A percentile compares a stretch with the other conserved stretches of the same genome.
These are phyloP conservation scores for Pyrrhosoma nymphula DNA, from an alignment of 2,888 invertebrate species.

Conservation along the genomic window DNA sequence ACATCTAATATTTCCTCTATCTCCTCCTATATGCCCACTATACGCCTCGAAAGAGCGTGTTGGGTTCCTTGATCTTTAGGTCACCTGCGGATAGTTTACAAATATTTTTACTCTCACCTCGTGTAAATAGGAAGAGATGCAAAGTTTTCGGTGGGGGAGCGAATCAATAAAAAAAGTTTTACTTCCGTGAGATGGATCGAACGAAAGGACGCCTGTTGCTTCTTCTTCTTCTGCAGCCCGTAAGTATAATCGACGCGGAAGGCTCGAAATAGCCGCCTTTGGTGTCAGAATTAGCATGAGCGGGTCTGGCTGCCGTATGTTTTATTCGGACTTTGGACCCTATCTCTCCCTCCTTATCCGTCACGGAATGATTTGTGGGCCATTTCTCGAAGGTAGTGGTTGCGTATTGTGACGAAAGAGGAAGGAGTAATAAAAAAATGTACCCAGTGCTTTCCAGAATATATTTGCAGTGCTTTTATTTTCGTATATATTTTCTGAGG, in stretches of 20 bases:
- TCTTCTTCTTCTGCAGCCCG: neutral
- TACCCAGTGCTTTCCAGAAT: neutral
- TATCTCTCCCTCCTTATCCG: neutral
- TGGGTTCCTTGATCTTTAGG: neutral
- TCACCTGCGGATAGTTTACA: neutral
- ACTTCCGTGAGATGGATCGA: neutral
- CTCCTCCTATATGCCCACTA: too few relatives aligned
- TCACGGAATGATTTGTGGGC: neutral
- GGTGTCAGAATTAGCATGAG: constrained; percentile 19
- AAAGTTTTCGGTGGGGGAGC: neutral
- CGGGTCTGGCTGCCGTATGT: neutral
- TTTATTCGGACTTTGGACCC: neutral
- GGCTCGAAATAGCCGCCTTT: neutral
- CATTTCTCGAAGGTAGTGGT: neutral
- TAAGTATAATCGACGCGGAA: neutral
- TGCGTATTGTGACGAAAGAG: neutral
- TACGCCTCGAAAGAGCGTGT: too few relatives aligned
- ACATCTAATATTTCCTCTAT: too few relatives aligned
- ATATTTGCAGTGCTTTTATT: too few relatives aligned
- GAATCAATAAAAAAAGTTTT: neutral
- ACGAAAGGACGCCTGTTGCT: neutral
- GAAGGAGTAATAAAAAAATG: neutral
- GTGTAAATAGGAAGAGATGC: neutral
- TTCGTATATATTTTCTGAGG: too few relatives aligned
- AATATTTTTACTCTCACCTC: neutral